These are phyloP conservation scores for Gymnocheta viridis DNA, from an alignment of 2,888 invertebrate genomes.

Conservation along the genomic window DNA sequence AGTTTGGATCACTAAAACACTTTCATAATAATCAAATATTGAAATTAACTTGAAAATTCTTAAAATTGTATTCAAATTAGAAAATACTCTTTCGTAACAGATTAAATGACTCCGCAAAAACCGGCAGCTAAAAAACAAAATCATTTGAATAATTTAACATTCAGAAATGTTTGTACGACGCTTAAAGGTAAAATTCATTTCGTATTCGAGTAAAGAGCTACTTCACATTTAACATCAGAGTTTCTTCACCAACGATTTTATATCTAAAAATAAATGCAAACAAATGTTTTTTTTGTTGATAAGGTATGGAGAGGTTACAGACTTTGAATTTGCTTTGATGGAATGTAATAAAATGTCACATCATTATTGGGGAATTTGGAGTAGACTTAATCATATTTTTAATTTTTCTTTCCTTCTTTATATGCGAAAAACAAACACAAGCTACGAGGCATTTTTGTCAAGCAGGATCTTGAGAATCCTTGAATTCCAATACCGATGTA, in stretches of 20 bases:
- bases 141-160: neutral
- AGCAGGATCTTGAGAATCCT: too few species aligned
- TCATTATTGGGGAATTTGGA: neutral
- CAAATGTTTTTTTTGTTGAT: neutral
- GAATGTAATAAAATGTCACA: neutral
- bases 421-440: too few species aligned
- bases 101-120: neutral
- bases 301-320: neutral
- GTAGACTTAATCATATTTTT: neutral
- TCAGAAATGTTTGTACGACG: neutral
- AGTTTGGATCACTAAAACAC: neutral
- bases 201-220: conserved; percentile 14
- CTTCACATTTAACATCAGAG: conserved; percentile 9
- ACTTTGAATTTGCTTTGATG: neutral
- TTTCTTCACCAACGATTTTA: neutral
- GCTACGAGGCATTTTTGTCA: too few species aligned
- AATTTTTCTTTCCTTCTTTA: too few species aligned
- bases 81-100: neutral
- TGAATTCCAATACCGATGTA: too few species aligned
- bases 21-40: neutral
- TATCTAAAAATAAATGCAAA: neutral
- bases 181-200: conserved; percentile 51
- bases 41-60: neutral
- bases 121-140: too few species aligned
- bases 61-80: neutral